These are phyloP conservation scores for Acleris laterana DNA, from an alignment of 2,888 invertebrate species.

Conservation along the genomic window DNA sequence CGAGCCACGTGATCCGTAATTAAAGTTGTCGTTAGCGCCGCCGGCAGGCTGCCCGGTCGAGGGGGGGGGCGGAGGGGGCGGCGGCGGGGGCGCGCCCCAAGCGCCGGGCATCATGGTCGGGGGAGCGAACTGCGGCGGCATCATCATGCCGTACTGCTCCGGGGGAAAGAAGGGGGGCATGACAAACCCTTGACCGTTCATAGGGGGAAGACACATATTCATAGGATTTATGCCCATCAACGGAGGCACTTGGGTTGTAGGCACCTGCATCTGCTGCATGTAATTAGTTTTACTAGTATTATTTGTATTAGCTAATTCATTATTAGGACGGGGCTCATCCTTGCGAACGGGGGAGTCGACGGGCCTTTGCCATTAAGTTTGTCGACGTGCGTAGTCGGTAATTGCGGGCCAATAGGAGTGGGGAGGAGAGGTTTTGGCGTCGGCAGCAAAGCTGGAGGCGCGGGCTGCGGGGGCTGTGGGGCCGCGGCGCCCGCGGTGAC, in stretches of 20 bases:
- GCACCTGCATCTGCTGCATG: constrained; percentile 46
- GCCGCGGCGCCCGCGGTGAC: constrained; percentile 55
- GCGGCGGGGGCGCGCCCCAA: constrained; percentile 69
- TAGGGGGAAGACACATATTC: constrained; percentile 69
- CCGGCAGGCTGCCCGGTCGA: constrained; percentile 55
- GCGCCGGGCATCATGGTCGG: constrained; percentile 55
- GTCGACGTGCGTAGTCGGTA: constrained; percentile 51
- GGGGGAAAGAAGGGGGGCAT: constrained; percentile 73
- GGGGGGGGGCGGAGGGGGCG: constrained; percentile 72
- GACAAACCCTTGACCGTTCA: constrained; percentile 65
- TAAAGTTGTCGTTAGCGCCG: constrained; percentile 48
- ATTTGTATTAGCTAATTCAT: constrained; percentile 42
- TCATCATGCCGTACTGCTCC: constrained; percentile 76
- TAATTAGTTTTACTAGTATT: constrained; percentile 47
- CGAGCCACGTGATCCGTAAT: constrained; percentile 67
- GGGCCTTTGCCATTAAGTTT: constrained; percentile 54
- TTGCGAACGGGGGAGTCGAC: constrained; percentile 48
- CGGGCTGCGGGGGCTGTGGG: constrained; percentile 49
- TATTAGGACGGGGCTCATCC: constrained; percentile 42
- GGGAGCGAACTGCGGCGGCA: constrained; percentile 56
- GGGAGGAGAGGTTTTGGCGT: constrained; percentile 58
- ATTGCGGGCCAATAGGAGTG: constrained; percentile 67
- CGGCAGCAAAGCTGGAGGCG: constrained; percentile 56
- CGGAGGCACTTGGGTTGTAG: constrained; percentile 64
- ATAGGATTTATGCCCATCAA: constrained; percentile 73